phyloP scores from a whole-genome alignment of 2,888 invertebrate genomes.

The Cheilosia pagana region DNA sequence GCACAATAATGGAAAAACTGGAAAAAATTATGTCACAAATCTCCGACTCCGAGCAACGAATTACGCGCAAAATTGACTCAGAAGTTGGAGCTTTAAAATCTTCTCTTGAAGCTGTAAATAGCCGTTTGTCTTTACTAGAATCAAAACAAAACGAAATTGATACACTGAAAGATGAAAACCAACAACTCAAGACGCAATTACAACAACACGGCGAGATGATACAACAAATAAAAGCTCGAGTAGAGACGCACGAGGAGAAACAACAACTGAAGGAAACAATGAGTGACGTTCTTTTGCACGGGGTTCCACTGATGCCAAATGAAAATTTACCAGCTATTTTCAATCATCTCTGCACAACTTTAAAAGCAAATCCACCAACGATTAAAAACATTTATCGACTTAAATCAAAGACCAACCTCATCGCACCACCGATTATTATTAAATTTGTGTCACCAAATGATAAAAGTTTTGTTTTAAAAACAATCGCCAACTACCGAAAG shows the following conservation, averaged over 20 bases:
- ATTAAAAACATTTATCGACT: no score
- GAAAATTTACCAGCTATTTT: slow-evolving; percentile 7
- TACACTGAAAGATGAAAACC: slow-evolving; percentile 3
- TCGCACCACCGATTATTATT: no score
- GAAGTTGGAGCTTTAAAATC: slow-evolving; percentile 12
- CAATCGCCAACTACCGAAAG: slow-evolving; percentile 10
- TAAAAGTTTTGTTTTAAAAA: slow-evolving; percentile 10
- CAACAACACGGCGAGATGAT: slow-evolving; percentile 1
- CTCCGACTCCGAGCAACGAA: slow-evolving; percentile 7
- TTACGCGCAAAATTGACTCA: slow-evolving; percentile 1
- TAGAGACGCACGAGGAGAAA: background rate
- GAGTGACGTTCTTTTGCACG: background rate
- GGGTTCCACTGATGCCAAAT: background rate
- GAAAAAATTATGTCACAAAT: slow-evolving; percentile 8
- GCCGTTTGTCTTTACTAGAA: background rate
- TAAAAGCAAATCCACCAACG: background rate
- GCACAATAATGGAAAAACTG: slow-evolving; percentile 1
- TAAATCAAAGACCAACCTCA: no score
- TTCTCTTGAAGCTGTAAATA: slow-evolving; percentile 6
- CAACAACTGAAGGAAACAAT: slow-evolving; percentile 6
- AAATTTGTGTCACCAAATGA: background rate
- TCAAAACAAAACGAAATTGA: slow-evolving; percentile 9
- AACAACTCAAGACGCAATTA: background rate
- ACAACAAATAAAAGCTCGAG: background rate
- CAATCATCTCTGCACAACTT: slow-evolving; percentile 2